phyloP scores from a whole-genome alignment of 2,888 invertebrate species.

The Heliconius sara region DNA sequence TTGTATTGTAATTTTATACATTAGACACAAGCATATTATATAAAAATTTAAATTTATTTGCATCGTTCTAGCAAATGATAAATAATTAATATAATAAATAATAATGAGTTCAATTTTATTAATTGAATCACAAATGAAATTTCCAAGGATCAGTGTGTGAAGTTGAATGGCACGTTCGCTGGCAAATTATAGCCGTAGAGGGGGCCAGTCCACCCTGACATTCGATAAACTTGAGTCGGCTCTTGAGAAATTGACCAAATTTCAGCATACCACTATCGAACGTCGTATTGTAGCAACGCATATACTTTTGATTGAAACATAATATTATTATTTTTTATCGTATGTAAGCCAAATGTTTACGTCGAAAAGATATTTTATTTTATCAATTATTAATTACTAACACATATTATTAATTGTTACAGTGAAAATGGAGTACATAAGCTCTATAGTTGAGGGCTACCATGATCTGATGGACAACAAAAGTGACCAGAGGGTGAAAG shows the following conservation, averaged over 20 bases:
- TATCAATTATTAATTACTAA: not conserved
- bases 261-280: conserved; percentile 38
- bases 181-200: conserved; percentile 45
- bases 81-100: conserved; percentile 9
- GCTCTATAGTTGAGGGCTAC: conserved; percentile 86
- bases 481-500: conserved; percentile 91
- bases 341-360: conserved; percentile 1
- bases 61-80: no score
- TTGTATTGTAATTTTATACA: no score
- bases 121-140: conserved; percentile 33
- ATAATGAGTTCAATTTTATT: not conserved
- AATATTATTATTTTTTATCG: not conserved
- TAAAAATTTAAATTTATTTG: no score
- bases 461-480: conserved; percentile 92
- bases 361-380: not conserved
- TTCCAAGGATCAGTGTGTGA: conserved; percentile 31
- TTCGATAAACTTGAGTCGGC: conserved; percentile 61
- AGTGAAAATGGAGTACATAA: conserved; percentile 85
- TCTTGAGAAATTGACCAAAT: conserved; percentile 53
- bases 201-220: conserved; percentile 70
- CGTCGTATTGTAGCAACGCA: conserved; percentile 42
- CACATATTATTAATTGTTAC: conserved; percentile 58
- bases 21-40: no score
- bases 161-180: conserved; percentile 47
- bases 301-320: not conserved